Percentiles rank a stretch among this genome's conserved stretches.
Evolutionary conservation across 2,888 invertebrate species (phyloP).

Genomic region (Aricia artaxerxes): DNA sequence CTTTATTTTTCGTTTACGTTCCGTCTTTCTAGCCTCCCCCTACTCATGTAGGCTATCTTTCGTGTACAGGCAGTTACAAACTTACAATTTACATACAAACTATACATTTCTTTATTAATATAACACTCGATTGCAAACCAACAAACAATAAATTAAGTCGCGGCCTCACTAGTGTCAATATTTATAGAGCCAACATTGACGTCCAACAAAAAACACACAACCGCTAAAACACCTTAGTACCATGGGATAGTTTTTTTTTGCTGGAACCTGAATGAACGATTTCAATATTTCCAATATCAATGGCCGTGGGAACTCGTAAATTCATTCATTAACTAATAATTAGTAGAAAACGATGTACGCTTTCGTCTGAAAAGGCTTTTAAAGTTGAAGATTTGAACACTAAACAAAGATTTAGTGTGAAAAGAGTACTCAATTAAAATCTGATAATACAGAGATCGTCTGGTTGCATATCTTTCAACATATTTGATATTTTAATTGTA

Average conservation of each 20-base stretch:
- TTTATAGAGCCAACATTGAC: slow-evolving; percentile 58
- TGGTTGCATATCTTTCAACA: neutral
- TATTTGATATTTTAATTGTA: neutral
- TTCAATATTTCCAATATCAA: slow-evolving; percentile 31
- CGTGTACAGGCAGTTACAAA: neutral
- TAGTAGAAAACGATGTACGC: neutral
- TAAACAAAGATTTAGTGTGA: neutral
- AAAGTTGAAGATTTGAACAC: neutral
- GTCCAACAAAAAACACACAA: slow-evolving; percentile 73
- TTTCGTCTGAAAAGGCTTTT: neutral
- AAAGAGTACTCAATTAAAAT: too few relatives aligned
- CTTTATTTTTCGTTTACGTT: neutral
- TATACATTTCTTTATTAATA: neutral
- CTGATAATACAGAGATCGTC: too few relatives aligned
- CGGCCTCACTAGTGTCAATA: slow-evolving; percentile 58
- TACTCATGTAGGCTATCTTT: neutral
- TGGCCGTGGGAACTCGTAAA: neutral
- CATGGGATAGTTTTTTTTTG: slow-evolving; percentile 41
- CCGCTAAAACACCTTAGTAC: slow-evolving; percentile 70
- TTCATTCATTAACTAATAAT: neutral
- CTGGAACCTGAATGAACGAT: slow-evolving; percentile 50
- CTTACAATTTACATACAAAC: neutral
- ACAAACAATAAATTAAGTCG: slow-evolving; percentile 48
- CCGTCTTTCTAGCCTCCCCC: neutral
- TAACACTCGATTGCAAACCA: slow-evolving; percentile 46